Base-by-base conservation (phyloP, 2,888 invertebrate genomes). In the Pollenia angustigena region DNA sequence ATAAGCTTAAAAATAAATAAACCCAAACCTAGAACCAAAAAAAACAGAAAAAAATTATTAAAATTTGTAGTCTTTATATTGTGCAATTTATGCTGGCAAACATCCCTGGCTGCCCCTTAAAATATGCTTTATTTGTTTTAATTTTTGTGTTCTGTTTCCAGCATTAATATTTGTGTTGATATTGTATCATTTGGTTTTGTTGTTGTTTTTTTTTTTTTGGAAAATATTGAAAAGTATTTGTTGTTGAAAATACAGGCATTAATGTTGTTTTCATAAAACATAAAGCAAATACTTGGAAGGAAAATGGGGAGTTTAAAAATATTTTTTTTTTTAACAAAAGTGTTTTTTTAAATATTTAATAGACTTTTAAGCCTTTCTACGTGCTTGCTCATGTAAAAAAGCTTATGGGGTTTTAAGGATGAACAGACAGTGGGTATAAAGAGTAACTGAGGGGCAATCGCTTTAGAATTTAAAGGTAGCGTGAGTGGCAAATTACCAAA, bases 351-450 rank as follows among this genome's bases (percentile, higher is more conserved):
- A 52, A 84, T 72, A 56, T 72, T 76, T 83, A 87, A 87, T 83
- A 86, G 86, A 84, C 81, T 87, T 84, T 84, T 87, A 84, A 87
- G 80, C 84, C 83, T 68, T 78, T 81, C 54, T 84, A 84, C 83
- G 83, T 87, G 86, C 76, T 68, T 68, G 81, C 16, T 66, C 80
- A 81, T 84, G 68, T 81, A 78, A 81, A 84, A 81, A 54, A 56
- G 86, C 86, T 87, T 87, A 84, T 74, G 58, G 32, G 52, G 68
- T 48, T 50, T 66, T 52, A 44, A 11, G 44, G 56, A 50, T 40
- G 12, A 74, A 66, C 50, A 68, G 11, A 68, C 32, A 44, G 11
- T 11, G 42, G 10, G 3, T 18, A 32, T 32, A 32, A 32, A 32
- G 32, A 12, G 16, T 48, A 40, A 44, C 40, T 16, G 4, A 18